These are phyloP conservation scores for Orthonychiurus folsomi DNA, from an alignment of 2,888 invertebrate genomes.

Conservation along the genomic window DNA sequence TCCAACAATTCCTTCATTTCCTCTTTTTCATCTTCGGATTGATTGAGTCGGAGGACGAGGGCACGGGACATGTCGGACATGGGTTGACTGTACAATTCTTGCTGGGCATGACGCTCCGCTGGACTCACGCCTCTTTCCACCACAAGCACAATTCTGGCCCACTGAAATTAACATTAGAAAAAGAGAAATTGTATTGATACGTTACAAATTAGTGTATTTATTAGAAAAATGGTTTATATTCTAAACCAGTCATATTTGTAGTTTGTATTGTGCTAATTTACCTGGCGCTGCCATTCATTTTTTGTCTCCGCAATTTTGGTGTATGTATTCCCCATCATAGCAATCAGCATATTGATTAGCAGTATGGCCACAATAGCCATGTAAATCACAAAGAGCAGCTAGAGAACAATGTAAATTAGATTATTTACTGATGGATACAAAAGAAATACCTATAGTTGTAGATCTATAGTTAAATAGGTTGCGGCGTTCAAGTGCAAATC, in stretches of 20 bases:
- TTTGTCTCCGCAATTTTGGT: conserved; percentile 93
- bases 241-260: not conserved
- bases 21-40: conserved; percentile 83
- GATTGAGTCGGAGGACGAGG: conserved; percentile 75
- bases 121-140: conserved; percentile 95
- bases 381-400: conserved; percentile 87
- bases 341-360: conserved; percentile 94
- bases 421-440: not conserved
- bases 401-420: conserved; percentile 40
- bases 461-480: conserved; percentile 11
- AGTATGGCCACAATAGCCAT: conserved; percentile 94
- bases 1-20: conserved; percentile 88
- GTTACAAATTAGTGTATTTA: not conserved
- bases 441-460: not conserved
- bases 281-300: conserved; percentile 94
- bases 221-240: not conserved
- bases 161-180: conserved; percentile 55
- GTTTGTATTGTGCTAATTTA: conserved; percentile 40
- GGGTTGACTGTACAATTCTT: conserved; percentile 86
- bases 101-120: conserved; percentile 69
- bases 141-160: conserved; percentile 94
- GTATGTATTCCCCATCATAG: conserved; percentile 99
- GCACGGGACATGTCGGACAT: conserved; percentile 82
- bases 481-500: no score
- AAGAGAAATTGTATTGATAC: not conserved